Base-by-base conservation (phyloP, 2,888 invertebrate species). In the Drosophila peninsularis region DNA sequence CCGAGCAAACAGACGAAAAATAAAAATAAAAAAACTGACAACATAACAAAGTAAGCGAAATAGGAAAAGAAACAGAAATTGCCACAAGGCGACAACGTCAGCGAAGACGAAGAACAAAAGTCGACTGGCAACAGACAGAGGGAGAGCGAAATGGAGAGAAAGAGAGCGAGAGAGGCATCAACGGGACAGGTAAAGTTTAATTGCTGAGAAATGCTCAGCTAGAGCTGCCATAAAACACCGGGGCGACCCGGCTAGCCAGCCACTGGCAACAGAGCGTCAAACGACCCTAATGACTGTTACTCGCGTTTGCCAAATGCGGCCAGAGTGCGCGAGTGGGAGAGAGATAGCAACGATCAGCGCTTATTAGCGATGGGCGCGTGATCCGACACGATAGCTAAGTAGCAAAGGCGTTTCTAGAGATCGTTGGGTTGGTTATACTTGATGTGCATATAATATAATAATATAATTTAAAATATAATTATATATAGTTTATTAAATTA, bases 251-350 rank as follows among this genome's bases (percentile, higher is more conserved):
- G 44, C 65, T 44, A 36, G 53, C 32, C 39, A 52, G 50, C 24
- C 39, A 47, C 42, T 60, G 60, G 27, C 60, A 60, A 19, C 67
- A 32, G 72, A 74, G 77, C 82, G 70, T 62, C 78, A 77, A 80
- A 66, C 75, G 72, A 61, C 82, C 75, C 69, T 87, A 87, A 84
- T 87, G 87, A 87, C 83, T 70, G 69, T 65, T 60, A 69, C 62
- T 55, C 54, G 32, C 61, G 37, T 49, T 67, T 32, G 36, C 67
- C 53, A 57, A 21, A 17, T 24, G 45, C 13, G n/a, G 13, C 13
- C 21, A 34, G 36, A 45, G 24, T 44, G 42, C 45, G 36, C 17
- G 24, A n/a, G 47, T 24, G 27, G 32, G 19, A 62, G 53, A 19
- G 57, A 50, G 60, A n/a, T 24, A 39, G 32, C 45, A 39, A 1